Conservation (phyloP, 2,888 invertebrate genomes). For the Leucophenga montana region DNA sequence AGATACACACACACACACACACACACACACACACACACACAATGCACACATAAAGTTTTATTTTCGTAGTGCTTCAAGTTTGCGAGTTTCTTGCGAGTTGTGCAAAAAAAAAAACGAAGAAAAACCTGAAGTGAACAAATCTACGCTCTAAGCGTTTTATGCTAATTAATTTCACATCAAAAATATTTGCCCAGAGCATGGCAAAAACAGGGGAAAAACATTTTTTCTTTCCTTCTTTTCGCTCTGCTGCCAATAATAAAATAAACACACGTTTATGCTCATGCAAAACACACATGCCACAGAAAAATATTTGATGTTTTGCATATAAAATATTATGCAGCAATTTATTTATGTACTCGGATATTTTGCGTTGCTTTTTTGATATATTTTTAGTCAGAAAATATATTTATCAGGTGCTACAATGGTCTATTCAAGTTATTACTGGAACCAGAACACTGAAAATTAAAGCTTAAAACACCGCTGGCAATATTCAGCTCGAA, state of each 20-base stretch:
- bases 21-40: too few relatives aligned
- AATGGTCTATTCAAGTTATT: too few relatives aligned
- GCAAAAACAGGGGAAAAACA: background rate
- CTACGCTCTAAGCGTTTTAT: slow-evolving; percentile 40
- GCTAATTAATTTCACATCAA: slow-evolving; percentile 57
- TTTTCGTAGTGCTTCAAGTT: background rate
- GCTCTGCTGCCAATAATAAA: background rate
- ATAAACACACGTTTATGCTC: too few relatives aligned
- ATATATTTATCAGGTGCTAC: too few relatives aligned
- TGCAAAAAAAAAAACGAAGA: too few relatives aligned
- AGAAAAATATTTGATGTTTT: slow-evolving; percentile 10
- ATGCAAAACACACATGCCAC: background rate
- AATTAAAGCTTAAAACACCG: too few relatives aligned
- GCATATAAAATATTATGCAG: slow-evolving; percentile 10
- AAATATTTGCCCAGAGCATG: slow-evolving; percentile 1
- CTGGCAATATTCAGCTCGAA: too few relatives aligned
- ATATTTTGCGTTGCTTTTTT: background rate
- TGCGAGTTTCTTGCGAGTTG: too few relatives aligned
- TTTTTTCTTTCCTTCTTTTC: background rate
- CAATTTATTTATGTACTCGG: background rate
- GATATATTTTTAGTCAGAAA: too few relatives aligned
- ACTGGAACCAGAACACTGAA: too few relatives aligned
- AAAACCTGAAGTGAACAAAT: too few relatives aligned
- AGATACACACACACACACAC: too few relatives aligned
- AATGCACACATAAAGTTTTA: background rate